Percentiles rank a stretch among this genome's conserved stretches.
Conservation (phyloP, 2,888 invertebrate species). For the Suillia variegata region DNA sequence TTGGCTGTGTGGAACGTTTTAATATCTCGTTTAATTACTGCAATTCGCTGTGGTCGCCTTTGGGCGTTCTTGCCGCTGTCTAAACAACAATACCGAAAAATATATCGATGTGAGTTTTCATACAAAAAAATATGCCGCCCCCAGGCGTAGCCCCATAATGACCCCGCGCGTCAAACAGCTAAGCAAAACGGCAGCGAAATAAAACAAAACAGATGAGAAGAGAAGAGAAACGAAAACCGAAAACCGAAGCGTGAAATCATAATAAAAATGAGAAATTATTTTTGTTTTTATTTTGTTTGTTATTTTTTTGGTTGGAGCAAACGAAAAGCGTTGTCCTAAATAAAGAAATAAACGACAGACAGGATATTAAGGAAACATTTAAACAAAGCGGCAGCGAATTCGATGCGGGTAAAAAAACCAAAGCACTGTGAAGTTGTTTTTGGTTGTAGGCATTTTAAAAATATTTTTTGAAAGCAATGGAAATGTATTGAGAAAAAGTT, state of each 20-base stretch:
- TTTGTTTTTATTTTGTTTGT: slow-evolving; percentile 17
- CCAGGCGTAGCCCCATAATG: neutral
- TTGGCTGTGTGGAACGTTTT: slow-evolving; percentile 19
- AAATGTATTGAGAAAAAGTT: too few relatives aligned
- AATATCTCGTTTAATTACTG: slow-evolving; percentile 26
- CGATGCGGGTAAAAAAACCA: neutral
- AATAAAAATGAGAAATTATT: slow-evolving; percentile 39
- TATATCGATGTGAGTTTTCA: neutral
- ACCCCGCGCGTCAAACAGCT: neutral
- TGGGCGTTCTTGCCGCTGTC: neutral
- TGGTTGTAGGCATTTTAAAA: too few relatives aligned
- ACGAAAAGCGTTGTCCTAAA: slow-evolving; percentile 10
- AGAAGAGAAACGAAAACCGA: too few relatives aligned
- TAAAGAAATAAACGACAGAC: slow-evolving; percentile 22
- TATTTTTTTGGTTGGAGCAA: slow-evolving; percentile 19
- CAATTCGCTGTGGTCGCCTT: slow-evolving; percentile 13
- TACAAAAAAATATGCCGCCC: neutral
- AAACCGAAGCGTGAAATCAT: slow-evolving; percentile 34
- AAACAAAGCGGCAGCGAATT: slow-evolving; percentile 6
- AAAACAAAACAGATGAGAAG: too few relatives aligned
- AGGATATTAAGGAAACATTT: slow-evolving; percentile 19
- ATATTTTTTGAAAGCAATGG: too few relatives aligned
- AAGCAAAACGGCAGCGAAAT: too few relatives aligned
- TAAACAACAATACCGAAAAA: slow-evolving; percentile 9
- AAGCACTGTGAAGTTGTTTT: neutral